Conservation (phyloP, 2,888 invertebrate species). For the Drosophila trichaetosa region DNA sequence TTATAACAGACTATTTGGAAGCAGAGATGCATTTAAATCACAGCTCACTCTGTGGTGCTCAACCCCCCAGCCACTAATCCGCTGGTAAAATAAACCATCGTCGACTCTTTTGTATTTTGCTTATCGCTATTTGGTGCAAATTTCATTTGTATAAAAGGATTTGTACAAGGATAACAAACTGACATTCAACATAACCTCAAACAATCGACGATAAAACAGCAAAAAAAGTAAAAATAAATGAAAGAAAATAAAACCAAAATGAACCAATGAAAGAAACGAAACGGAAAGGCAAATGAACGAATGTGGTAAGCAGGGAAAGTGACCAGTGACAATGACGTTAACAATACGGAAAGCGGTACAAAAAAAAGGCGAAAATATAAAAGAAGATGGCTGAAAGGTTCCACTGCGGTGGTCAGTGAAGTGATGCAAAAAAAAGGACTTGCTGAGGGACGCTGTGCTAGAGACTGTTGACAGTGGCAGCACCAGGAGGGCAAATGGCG, state of each 20-base stretch:
- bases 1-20: not conserved
- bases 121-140: constrained; percentile 79
- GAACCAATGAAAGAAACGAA: constrained; percentile 37
- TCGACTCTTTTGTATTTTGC: constrained; percentile 69
- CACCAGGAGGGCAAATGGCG: constrained; percentile 28
- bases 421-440: constrained; percentile 67
- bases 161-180: constrained; percentile 82
- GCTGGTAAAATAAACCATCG: constrained; percentile 7
- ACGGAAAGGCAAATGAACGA: constrained; percentile 32
- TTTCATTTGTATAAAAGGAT: constrained; percentile 83
- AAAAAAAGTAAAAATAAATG: constrained; percentile 32
- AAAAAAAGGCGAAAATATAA: constrained; percentile 36
- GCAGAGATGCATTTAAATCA: constrained; percentile 53
- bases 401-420: constrained; percentile 36
- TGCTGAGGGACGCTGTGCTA: constrained; percentile 38
- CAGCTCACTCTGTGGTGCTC: constrained; percentile 47
- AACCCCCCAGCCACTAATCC: constrained; percentile 16
- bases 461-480: constrained; percentile 45
- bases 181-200: constrained; percentile 83
- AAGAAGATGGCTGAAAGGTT: constrained; percentile 52
- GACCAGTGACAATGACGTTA: constrained; percentile 73
- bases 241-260: constrained; percentile 26
- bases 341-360: constrained; percentile 49
- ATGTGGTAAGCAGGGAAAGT: constrained; percentile 68
- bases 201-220: constrained; percentile 62